These are phyloP conservation scores for Sitta carolinensis DNA, from an alignment of 2,797 vertebrate genomes.

Conservation along the genomic window DNA sequence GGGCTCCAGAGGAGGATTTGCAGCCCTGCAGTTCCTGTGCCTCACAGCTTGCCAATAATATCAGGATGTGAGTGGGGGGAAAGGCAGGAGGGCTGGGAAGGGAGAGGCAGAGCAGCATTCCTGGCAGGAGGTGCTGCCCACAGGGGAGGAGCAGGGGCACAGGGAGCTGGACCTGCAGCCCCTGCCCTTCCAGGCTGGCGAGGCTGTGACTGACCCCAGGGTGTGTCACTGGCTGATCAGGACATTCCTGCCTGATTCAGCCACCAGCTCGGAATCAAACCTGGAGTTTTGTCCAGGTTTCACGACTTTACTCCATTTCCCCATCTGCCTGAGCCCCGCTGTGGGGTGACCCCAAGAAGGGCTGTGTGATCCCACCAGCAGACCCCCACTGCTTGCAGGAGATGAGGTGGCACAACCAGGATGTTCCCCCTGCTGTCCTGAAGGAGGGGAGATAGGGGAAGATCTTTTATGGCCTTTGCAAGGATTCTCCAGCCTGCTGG, in stretches of 20 bases:
- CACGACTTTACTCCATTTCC: not conserved
- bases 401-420: not conserved
- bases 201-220: not conserved
- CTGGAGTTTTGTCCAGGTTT: not conserved
- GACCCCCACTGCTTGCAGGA: not conserved
- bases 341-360: not conserved
- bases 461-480: not conserved
- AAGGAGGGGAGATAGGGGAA: not conserved
- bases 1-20: not conserved
- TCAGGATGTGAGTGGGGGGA: not conserved
- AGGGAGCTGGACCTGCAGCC: not conserved
- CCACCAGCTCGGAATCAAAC: not conserved
- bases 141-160: not conserved
- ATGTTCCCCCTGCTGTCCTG: not conserved
- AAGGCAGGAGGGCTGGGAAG: not conserved
- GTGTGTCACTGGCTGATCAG: not conserved
- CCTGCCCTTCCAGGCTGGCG: not conserved
- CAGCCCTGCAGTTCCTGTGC: not conserved
- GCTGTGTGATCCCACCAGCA: not conserved
- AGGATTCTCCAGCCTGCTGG: not conserved
- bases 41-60: not conserved
- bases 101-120: not conserved
- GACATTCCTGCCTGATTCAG: fast-evolving
- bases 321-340: fast-evolving
- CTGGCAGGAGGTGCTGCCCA: not conserved